phyloP scores from a whole-genome alignment of 92 coral and sea anemone species.

The Virgularia gustaviana region DNA sequence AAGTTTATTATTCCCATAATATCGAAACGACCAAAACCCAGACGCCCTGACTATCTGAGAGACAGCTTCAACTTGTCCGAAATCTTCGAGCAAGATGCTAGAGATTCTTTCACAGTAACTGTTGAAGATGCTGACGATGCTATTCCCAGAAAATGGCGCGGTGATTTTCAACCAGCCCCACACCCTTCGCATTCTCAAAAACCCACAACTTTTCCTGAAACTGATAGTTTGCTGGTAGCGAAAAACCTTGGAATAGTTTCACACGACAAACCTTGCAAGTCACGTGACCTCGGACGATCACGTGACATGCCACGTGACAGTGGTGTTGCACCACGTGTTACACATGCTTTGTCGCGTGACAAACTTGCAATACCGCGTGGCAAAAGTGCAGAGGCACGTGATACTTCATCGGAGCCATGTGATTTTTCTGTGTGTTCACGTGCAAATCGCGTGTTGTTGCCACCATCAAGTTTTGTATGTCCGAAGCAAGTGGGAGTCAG shows the following conservation, averaged over 20 bases:
- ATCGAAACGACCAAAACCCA: conserved; percentile 71
- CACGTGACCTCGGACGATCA: too few relatives aligned
- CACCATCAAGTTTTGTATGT: conserved; percentile 22
- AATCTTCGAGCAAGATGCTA: conserved; percentile 12
- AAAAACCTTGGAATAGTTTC: too few relatives aligned
- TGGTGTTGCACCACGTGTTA: too few relatives aligned
- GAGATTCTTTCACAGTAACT: neutral
- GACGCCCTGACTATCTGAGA: conserved; percentile 88
- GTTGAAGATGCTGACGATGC: conserved; percentile 19
- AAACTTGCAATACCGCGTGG: too few relatives aligned
- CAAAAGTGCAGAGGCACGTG: too few relatives aligned
- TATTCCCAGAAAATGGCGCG: conserved; percentile 21
- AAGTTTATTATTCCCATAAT: neutral
- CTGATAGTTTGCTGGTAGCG: neutral
- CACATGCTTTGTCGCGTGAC: too few relatives aligned
- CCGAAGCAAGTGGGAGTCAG: neutral
- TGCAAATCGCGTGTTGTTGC: conserved; percentile 21
- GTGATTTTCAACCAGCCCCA: neutral
- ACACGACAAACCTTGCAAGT: too few relatives aligned
- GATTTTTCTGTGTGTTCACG: neutral
- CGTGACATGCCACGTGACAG: too few relatives aligned
- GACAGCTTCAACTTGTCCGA: conserved; percentile 80
- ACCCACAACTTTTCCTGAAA: conserved; percentile 1
- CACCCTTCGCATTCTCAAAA: conserved; percentile 10
- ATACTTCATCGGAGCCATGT: neutral